phyloP scores from a whole-genome alignment of 1,140 invertebrate species.

The Charaxes varanes region DNA sequence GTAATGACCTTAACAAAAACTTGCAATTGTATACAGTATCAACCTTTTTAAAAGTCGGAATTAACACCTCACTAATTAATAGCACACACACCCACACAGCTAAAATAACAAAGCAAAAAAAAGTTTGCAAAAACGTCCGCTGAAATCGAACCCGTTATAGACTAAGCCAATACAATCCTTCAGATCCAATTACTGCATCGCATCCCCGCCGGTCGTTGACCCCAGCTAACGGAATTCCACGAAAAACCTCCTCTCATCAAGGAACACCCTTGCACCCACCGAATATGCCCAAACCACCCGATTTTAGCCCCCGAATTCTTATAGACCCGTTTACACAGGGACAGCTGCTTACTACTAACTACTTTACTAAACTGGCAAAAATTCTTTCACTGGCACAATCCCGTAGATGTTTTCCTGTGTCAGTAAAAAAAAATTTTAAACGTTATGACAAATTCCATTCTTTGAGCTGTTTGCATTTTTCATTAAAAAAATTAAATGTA shows the following conservation, averaged over 20 bases:
- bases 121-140: background rate
- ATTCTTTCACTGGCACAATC: no score
- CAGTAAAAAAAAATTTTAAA: no score
- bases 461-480: no score
- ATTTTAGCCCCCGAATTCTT: conserved; percentile 67
- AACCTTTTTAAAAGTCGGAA: no score
- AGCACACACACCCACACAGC: no score
- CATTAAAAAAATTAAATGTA: no score
- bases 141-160: conserved; percentile 5
- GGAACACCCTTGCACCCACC: conserved; percentile 52
- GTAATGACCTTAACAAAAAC: no score
- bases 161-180: conserved; percentile 18
- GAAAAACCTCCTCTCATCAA: conserved; percentile 71
- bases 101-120: conserved; percentile 1
- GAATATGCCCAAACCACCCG: conserved; percentile 53
- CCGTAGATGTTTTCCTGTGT: no score
- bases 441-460: no score
- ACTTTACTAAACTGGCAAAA: no score
- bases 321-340: conserved; percentile 20
- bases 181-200: conserved; percentile 62
- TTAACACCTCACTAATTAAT: no score
- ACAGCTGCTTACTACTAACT: conserved; percentile 1
- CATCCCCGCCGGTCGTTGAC: conserved; percentile 63
- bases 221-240: conserved; percentile 61
- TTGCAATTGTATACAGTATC: no score